phyloP scores from a whole-genome alignment of 1,140 invertebrate genomes.

The Orussus abietinus region DNA sequence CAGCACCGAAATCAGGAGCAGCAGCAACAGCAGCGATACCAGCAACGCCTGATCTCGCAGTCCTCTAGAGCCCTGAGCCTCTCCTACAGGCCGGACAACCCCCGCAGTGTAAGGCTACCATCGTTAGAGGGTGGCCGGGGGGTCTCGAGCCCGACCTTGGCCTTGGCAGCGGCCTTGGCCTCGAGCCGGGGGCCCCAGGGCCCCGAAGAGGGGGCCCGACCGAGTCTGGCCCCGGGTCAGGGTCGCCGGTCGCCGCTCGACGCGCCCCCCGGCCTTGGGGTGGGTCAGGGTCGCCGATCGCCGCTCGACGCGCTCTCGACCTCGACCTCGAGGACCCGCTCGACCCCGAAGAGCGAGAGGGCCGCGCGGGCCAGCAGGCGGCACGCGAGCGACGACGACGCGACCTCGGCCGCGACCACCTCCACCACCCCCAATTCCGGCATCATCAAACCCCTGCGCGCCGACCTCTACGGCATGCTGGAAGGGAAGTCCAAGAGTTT shows the following conservation, averaged over 20 bases:
- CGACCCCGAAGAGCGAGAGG: conserved; percentile 12
- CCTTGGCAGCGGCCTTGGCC: too few relatives aligned
- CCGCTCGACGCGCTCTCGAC: conserved; percentile 14
- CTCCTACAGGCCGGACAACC: conserved; percentile 35
- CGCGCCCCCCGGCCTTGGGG: conserved; percentile 16
- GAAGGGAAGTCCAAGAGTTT: conserved; percentile 45
- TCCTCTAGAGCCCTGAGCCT: conserved; percentile 27
- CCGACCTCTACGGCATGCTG: conserved; percentile 23
- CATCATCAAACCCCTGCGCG: too few relatives aligned
- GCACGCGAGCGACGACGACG: conserved; percentile 7
- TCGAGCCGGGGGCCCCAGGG: too few relatives aligned
- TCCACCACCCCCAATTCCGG: background rate
- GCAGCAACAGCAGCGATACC: background rate
- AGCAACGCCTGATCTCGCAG: background rate
- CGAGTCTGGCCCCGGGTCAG: conserved; percentile 20
- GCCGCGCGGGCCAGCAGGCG: conserved; percentile 12
- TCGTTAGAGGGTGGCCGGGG: conserved; percentile 28
- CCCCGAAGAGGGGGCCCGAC: too few relatives aligned
- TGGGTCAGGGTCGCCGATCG: conserved; percentile 11
- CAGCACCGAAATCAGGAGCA: conserved; percentile 6
- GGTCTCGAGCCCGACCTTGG: conserved; percentile 19
- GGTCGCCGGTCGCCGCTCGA: conserved; percentile 17
- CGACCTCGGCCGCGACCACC: conserved; percentile 8
- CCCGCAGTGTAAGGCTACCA: conserved; percentile 35
- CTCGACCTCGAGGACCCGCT: conserved; percentile 13